Conservation (phyloP, 2,113 vertebrate genomes). For the Rhizomys pruinosus region DNA sequence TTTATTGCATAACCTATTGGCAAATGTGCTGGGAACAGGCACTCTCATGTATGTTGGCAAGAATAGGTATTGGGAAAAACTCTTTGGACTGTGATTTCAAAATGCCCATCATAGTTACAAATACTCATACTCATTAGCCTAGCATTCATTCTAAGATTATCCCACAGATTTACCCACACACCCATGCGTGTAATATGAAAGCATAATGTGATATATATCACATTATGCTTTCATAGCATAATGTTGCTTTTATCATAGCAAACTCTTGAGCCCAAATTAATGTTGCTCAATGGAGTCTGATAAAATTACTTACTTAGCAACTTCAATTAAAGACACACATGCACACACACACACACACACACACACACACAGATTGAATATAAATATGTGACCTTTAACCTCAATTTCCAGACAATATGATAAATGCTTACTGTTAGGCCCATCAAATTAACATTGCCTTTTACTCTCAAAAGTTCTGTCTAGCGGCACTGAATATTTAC, state of each 20-base stretch:
- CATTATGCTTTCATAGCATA: no score
- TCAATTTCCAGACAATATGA: background rate
- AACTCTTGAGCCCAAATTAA: constrained; percentile 11
- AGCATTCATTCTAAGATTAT: constrained; percentile 6
- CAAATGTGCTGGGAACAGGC: background rate
- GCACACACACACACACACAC: no score
- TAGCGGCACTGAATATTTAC: background rate
- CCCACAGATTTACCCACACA: background rate
- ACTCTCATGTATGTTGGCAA: background rate
- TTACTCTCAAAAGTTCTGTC: background rate
- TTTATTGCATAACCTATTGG: background rate
- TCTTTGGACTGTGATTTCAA: background rate
- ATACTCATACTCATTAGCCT: background rate
- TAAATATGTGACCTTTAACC: background rate
- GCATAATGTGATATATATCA: background rate
- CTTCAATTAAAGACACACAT: background rate
- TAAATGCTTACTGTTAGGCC: background rate
- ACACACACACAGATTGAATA: no score
- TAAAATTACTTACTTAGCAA: background rate
- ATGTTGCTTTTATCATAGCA: background rate
- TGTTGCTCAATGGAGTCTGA: background rate
- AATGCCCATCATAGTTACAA: constrained; percentile 17
- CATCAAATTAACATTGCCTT: background rate
- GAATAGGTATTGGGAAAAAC: background rate
- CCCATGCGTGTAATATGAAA: background rate